Conservation (phyloP, 2,888 invertebrate species). For the Pseudoips prasinana region DNA sequence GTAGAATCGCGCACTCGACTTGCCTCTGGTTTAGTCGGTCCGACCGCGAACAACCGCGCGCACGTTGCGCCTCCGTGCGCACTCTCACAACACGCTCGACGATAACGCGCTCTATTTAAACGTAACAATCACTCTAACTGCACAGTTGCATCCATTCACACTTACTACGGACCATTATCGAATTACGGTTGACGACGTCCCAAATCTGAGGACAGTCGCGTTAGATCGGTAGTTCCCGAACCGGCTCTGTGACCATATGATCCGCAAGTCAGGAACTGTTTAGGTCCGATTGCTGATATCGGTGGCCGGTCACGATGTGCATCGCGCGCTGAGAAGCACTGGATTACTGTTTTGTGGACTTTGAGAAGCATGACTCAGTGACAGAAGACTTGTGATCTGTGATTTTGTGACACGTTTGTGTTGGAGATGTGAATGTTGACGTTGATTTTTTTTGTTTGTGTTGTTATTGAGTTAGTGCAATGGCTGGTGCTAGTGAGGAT, state of each 20-base stretch:
- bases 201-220: conserved; percentile 34
- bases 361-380: conserved; percentile 57
- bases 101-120: conserved; percentile 73
- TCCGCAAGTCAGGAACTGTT: conserved; percentile 48
- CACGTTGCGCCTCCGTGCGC: conserved; percentile 53
- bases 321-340: conserved; percentile 60
- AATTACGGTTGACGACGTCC: conserved; percentile 32
- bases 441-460: conserved; percentile 42
- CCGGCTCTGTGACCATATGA: conserved; percentile 72
- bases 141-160: conserved; percentile 49
- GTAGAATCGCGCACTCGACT: conserved; percentile 22
- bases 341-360: conserved; percentile 38
- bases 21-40: conserved; percentile 63
- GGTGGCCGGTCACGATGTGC: conserved; percentile 60
- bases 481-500: conserved; percentile 73
- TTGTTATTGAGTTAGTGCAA: conserved; percentile 57
- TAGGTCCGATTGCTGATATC: conserved; percentile 54
- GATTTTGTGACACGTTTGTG: conserved; percentile 51
- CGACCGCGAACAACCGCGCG: conserved; percentile 60
- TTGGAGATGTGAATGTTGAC: conserved; percentile 71
- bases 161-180: conserved; percentile 36
- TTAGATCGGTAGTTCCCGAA: conserved; percentile 42
- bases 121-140: conserved; percentile 52
- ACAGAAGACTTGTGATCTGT: conserved; percentile 56
- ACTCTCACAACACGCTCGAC: conserved; percentile 36